A percentile compares a stretch with the other conserved stretches of the same genome.
phyloP scores from a whole-genome alignment of 2,888 invertebrate genomes.

The Alentia gelatinosa region DNA sequence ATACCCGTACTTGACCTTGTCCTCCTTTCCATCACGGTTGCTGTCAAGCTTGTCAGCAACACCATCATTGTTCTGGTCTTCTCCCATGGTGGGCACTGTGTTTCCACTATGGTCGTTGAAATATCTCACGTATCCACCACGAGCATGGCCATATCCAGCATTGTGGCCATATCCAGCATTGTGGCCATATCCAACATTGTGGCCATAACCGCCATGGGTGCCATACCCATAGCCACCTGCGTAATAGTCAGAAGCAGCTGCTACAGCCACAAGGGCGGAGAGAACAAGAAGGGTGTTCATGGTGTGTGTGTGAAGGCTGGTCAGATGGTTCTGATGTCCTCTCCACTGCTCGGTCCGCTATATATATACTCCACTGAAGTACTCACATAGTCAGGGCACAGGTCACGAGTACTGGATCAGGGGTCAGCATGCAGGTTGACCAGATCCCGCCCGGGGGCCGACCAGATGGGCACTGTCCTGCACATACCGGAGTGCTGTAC shows the following conservation, averaged over 20 bases:
- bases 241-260: not conserved
- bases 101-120: conserved; percentile 36
- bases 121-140: not conserved
- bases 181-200: not conserved
- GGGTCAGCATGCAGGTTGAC: not conserved
- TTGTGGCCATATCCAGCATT: not conserved
- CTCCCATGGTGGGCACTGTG: conserved; percentile 43
- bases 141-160: not conserved
- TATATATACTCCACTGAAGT: not conserved
- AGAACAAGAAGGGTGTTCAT: not conserved
- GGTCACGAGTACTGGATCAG: no score
- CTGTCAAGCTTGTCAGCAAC: conserved; percentile 35
- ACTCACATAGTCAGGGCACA: no score
- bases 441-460: not conserved
- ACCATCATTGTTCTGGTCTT: conserved; percentile 49
- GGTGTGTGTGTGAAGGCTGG: not conserved
- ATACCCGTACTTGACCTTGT: not conserved
- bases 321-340: not conserved
- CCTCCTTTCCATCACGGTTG: conserved; percentile 46
- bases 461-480: not conserved
- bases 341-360: no score
- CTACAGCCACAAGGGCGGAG: not conserved
- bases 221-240: not conserved
- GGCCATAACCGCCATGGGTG: not conserved
- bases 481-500: not conserved